A percentile compares a stretch with the other conserved stretches of the same genome.
phyloP scores from a whole-genome alignment of 2,888 invertebrate genomes.

The Melinopterus prodromus region DNA sequence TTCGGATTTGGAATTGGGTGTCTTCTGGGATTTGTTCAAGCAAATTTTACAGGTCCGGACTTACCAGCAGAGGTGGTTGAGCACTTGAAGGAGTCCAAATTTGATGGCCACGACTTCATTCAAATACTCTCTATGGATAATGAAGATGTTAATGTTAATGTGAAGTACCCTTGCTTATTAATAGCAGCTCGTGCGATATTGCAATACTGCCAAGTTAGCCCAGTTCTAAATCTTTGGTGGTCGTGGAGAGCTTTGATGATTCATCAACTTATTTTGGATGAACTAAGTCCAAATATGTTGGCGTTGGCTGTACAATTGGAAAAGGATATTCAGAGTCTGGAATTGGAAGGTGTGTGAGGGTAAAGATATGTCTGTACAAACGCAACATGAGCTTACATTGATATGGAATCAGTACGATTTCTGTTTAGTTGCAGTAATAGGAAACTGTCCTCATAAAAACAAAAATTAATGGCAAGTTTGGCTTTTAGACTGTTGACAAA shows the following conservation, averaged over 20 bases:
- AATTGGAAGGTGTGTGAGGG: constrained; percentile 54
- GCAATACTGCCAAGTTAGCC: constrained; percentile 51
- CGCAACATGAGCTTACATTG: no score
- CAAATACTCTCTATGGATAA: constrained; percentile 66
- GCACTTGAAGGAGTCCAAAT: constrained; percentile 60
- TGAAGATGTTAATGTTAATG: constrained; percentile 73
- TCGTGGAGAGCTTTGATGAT: constrained; percentile 73
- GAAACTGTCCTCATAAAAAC: no score
- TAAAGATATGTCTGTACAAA: neutral
- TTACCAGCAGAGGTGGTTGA: constrained; percentile 59
- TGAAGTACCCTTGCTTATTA: constrained; percentile 65
- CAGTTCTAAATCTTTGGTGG: constrained; percentile 72
- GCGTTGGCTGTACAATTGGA: constrained; percentile 63
- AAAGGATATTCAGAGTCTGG: constrained; percentile 55
- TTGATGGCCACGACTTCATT: constrained; percentile 60
- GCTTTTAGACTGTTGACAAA: no score
- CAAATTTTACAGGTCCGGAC: constrained; percentile 83
- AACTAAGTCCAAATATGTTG: constrained; percentile 74
- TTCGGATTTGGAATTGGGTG: constrained; percentile 69
- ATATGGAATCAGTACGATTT: no score
- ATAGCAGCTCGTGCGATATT: constrained; percentile 60
- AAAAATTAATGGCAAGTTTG: no score
- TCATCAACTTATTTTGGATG: constrained; percentile 82
- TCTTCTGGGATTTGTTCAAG: constrained; percentile 77
- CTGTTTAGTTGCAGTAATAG: no score